A percentile compares a stretch with the other conserved stretches of the same genome.
Evolutionary conservation across 2,888 invertebrate species (phyloP).

Genomic region (Taenaris catops): DNA sequence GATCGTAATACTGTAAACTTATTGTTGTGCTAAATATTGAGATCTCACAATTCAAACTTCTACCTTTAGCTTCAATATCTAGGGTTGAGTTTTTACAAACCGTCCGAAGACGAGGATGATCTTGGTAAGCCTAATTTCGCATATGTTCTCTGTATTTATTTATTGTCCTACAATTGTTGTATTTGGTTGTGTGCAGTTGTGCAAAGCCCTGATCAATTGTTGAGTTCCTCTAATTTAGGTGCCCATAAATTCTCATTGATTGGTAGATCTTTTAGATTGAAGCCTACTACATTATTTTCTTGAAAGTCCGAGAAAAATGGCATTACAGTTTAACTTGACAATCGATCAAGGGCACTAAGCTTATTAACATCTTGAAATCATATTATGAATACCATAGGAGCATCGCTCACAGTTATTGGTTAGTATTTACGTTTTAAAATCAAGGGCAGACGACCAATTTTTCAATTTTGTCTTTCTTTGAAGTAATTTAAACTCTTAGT

Average conservation of each 20-base stretch:
- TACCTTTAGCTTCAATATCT: too few relatives aligned
- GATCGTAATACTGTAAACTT: too few relatives aligned
- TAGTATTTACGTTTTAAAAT: not conserved
- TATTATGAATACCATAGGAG: not conserved
- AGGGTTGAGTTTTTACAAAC: slow-evolving; percentile 96
- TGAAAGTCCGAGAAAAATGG: too few relatives aligned
- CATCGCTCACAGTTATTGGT: slow-evolving; percentile 1
- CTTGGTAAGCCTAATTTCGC: slow-evolving; percentile 57
- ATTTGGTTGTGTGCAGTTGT: slow-evolving; percentile 1
- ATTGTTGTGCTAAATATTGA: too few relatives aligned
- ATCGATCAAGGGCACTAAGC: not conserved
- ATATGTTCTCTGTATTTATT: not conserved
- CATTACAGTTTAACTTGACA: not conserved
- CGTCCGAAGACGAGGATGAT: slow-evolving; percentile 82
- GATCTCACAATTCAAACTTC: too few relatives aligned
- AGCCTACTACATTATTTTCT: too few relatives aligned
- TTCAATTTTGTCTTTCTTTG: not conserved
- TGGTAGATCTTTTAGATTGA: too few relatives aligned
- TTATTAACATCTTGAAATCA: slow-evolving; percentile 2
- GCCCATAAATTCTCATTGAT: too few relatives aligned
- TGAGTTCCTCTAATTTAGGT: too few relatives aligned
- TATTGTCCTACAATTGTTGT: slow-evolving; percentile 1
- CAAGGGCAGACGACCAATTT: slow-evolving; percentile 13
- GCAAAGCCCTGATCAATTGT: not conserved
- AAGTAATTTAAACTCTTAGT: not conserved